Conservation (phyloP, 2,797 vertebrate species). For the Acrocephalus scirpaceus region DNA sequence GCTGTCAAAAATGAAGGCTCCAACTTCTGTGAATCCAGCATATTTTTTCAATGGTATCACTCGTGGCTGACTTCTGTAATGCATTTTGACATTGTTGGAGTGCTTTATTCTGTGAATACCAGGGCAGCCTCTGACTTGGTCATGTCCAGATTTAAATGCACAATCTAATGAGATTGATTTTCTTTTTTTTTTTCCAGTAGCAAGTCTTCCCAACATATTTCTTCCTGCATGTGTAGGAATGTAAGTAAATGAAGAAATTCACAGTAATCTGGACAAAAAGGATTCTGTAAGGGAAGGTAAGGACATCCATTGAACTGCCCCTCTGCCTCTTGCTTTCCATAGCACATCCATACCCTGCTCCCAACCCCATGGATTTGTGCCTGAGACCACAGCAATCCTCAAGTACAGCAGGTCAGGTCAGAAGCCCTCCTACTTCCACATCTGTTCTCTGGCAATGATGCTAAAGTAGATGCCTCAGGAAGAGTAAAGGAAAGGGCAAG, state of each 20-base stretch:
- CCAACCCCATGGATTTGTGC: background rate
- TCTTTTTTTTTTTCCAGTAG: background rate
- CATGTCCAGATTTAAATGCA: background rate
- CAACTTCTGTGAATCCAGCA: background rate
- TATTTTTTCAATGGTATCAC: background rate
- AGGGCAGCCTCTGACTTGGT: background rate
- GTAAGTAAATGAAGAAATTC: background rate
- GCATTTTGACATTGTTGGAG: background rate
- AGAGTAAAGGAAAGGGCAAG: background rate
- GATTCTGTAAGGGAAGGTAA: background rate
- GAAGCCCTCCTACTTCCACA: background rate
- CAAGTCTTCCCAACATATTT: background rate
- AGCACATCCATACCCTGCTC: background rate
- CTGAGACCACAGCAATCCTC: background rate
- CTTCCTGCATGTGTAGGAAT: background rate
- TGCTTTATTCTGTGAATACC: background rate
- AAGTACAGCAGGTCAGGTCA: accelerated
- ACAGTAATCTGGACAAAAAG: background rate
- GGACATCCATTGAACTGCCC: background rate
- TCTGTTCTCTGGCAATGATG: background rate
- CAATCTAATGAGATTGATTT: background rate
- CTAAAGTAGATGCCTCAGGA: background rate
- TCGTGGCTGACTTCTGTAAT: background rate
- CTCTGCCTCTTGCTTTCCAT: background rate
- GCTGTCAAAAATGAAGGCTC: background rate